Evolutionary conservation across 2,113 vertebrate species (phyloP).

Genomic region (Phyllostomus hastatus): DNA sequence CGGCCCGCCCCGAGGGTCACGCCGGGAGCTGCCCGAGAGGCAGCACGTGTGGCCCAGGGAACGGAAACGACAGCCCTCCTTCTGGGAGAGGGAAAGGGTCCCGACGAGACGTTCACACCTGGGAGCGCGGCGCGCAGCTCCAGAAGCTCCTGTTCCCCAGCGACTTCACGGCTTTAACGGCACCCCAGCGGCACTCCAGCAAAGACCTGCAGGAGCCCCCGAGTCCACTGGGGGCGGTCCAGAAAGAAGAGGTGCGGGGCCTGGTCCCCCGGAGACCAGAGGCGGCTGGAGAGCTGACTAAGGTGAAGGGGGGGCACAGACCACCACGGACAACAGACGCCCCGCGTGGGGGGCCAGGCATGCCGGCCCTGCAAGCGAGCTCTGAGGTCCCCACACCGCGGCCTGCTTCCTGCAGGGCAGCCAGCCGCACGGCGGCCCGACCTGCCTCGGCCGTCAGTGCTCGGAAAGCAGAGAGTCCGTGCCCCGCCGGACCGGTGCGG

Average conservation of each 20-base stretch:
- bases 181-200: background rate
- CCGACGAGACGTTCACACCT: background rate
- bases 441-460: no score
- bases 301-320: background rate
- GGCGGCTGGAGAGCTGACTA: background rate
- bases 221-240: background rate
- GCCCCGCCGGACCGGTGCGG: no score
- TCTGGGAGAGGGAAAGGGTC: background rate
- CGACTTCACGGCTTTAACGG: background rate
- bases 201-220: background rate
- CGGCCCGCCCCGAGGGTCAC: rapidly evolving
- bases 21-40: rapidly evolving
- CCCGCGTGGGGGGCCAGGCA: no score
- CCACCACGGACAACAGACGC: background rate
- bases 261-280: background rate
- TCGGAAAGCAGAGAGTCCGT: background rate
- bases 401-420: background rate
- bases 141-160: background rate
- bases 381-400: no score
- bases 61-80: rapidly evolving
- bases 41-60: rapidly evolving
- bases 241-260: background rate
- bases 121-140: background rate
- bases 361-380: background rate
- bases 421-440: no score